These are phyloP conservation scores for Drosophila takahashii DNA, from an alignment of 1,140 invertebrate species.

Conservation along the genomic window DNA sequence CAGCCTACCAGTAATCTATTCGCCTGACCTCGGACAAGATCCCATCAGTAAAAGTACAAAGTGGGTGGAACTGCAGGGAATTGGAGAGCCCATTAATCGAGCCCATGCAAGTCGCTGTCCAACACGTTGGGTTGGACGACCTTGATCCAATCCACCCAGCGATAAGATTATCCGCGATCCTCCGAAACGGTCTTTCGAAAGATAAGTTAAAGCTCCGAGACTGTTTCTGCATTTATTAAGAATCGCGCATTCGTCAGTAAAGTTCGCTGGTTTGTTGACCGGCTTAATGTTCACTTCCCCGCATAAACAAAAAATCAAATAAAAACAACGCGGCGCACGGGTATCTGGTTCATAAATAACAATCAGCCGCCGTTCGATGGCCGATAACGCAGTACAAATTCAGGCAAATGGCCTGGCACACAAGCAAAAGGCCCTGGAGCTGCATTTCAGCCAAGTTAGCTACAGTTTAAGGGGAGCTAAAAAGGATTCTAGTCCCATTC, in stretches of 20 bases:
- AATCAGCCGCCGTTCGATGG: constrained; percentile 38
- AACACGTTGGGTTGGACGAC: constrained; percentile 21
- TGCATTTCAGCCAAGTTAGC: constrained; percentile 67
- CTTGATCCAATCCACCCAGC: constrained; percentile 28
- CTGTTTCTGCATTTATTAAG: constrained; percentile 19
- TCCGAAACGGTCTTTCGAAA: constrained; percentile 2
- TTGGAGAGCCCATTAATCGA: not conserved
- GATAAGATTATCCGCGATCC: constrained; percentile 44
- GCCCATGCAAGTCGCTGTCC: constrained; percentile 5
- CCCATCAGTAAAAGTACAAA: not conserved
- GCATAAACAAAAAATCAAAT: constrained; percentile 5
- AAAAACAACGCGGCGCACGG: not conserved
- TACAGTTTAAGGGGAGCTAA: constrained; percentile 49
- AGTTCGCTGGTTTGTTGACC: constrained; percentile 23
- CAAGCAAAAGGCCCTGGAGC: constrained; percentile 41
- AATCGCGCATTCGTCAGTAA: not conserved
- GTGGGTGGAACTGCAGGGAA: not conserved
- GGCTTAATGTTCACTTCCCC: not conserved
- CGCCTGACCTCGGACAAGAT: constrained; percentile 35
- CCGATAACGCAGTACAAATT: constrained; percentile 36
- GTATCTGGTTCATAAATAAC: constrained; percentile 15
- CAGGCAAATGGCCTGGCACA: constrained; percentile 35
- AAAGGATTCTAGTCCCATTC: constrained; percentile 83
- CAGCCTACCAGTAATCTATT: not conserved
- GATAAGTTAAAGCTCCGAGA: constrained; percentile 24